phyloP scores from a whole-genome alignment of 2,797 vertebrate species.

The Platyrinchus mystaceus region DNA sequence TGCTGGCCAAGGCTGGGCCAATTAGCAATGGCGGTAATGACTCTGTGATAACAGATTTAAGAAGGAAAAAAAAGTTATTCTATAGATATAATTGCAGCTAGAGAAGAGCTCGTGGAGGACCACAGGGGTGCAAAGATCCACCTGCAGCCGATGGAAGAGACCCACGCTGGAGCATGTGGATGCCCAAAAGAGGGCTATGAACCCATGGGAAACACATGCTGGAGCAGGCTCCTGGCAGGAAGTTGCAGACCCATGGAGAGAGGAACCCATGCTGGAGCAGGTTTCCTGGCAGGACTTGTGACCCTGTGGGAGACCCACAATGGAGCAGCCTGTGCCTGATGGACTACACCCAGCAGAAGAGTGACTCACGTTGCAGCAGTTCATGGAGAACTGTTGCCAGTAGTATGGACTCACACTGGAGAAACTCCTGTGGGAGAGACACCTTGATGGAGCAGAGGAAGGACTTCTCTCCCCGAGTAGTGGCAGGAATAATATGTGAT shows the following conservation, averaged over 20 bases:
- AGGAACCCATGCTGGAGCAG: neutral
- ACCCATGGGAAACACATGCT: neutral
- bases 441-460: fast-evolving
- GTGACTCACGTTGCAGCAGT: neutral
- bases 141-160: neutral
- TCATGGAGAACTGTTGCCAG: too few relatives aligned
- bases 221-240: neutral
- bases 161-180: neutral
- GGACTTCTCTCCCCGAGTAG: neutral
- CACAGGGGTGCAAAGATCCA: neutral
- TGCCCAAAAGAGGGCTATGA: neutral
- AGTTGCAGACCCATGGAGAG: neutral
- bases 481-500: neutral
- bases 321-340: neutral
- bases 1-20: neutral
- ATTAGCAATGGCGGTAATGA: neutral
- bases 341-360: neutral
- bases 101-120: neutral
- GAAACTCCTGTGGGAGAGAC: neutral
- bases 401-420: neutral
- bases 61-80: neutral
- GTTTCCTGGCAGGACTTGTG: neutral
- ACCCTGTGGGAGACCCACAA: neutral
- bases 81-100: too few relatives aligned
- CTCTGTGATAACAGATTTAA: neutral